Percentiles rank a stretch among this genome's conserved stretches.
Conservation (phyloP, 2,888 invertebrate species). For the Dorcus hopei region DNA sequence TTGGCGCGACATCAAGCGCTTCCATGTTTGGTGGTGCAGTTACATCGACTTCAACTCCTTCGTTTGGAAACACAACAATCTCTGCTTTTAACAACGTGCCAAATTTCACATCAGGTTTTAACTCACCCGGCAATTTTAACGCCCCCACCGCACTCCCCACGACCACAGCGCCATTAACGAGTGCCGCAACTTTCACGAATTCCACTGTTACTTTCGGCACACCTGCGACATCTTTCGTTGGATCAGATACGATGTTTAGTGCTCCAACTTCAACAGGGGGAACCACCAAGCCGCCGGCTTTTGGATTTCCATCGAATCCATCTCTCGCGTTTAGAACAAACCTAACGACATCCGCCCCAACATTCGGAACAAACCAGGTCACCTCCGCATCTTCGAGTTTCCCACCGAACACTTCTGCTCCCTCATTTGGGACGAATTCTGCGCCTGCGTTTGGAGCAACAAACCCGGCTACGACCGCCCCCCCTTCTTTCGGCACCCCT, state of each 20-base stretch:
- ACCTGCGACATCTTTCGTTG: too few species aligned
- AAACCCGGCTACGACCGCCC: conserved; percentile 9
- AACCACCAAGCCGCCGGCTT: not conserved
- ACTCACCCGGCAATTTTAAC: not conserved
- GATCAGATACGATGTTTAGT: not conserved
- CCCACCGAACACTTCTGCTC: not conserved
- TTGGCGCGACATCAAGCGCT: conserved; percentile 25
- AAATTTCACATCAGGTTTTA: not conserved
- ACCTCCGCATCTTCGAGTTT: not conserved
- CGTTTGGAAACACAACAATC: conserved; percentile 10
- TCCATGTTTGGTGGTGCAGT: not conserved
- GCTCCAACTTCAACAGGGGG: not conserved
- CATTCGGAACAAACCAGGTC: conserved; percentile 18
- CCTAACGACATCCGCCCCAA: conserved; percentile 14
- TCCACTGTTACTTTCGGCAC: not conserved
- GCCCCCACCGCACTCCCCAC: too few species aligned
- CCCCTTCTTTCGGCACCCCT: conserved; percentile 26
- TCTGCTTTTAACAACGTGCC: not conserved
- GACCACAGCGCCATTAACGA: too few species aligned
- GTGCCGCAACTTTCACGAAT: too few species aligned
- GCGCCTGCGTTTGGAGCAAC: conserved; percentile 27
- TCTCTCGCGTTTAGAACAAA: conserved; percentile 1
- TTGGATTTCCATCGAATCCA: not conserved
- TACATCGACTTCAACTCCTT: not conserved
- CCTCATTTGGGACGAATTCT: conserved; percentile 8